Evolutionary conservation across 2,113 vertebrate genomes (phyloP).

Genomic region (Mormyrus lacerda): DNA sequence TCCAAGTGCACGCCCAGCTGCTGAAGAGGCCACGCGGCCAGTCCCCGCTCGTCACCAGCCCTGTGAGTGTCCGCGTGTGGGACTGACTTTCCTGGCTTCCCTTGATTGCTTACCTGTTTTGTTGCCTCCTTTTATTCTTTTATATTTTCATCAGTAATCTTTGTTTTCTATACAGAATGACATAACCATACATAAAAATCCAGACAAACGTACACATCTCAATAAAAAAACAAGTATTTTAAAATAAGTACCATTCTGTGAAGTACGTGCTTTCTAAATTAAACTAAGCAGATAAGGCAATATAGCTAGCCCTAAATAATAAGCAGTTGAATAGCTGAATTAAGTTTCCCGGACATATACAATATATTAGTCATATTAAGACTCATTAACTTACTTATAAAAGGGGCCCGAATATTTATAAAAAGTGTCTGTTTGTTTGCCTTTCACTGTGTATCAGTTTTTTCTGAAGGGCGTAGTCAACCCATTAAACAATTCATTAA

Average conservation of each 20-base stretch:
- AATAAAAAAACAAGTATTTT: not conserved
- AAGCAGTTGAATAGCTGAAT: not conserved
- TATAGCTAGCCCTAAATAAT: not conserved
- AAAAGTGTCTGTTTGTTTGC: not conserved
- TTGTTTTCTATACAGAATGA: not conserved
- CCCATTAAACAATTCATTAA: not conserved
- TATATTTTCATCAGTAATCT: not conserved
- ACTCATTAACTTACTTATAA: not conserved
- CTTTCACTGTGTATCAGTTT: not conserved
- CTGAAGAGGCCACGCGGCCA: constrained; percentile 91
- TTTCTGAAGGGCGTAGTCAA: not conserved
- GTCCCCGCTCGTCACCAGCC: constrained; percentile 85
- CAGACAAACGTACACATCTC: not conserved
- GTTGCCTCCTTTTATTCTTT: not conserved
- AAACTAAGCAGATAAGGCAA: not conserved
- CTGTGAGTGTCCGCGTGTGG: constrained; percentile 61
- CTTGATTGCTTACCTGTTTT: not conserved
- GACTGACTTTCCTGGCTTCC: not conserved
- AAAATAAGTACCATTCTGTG: not conserved
- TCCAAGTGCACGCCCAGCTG: constrained; percentile 91
- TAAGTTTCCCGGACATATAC: not conserved
- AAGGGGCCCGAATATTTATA: not conserved
- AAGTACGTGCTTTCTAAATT: not conserved
- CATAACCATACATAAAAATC: not conserved
- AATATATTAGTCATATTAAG: not conserved